Evolutionary conservation across 1,140 invertebrate species (phyloP).

Genomic region (Drosophila trapezifrons): DNA sequence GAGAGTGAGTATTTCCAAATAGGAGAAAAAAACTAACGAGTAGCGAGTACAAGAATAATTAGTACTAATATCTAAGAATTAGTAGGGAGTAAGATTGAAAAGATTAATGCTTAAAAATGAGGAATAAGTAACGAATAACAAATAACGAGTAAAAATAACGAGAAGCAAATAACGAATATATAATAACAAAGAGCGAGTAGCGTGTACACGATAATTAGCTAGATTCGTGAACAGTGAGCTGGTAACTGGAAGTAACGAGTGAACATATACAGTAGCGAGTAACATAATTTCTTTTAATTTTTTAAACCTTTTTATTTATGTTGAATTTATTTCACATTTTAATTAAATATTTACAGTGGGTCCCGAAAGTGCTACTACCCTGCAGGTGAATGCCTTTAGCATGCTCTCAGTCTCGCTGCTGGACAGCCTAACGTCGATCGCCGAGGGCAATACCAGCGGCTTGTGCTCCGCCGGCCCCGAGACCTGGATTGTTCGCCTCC

Average conservation of each 20-base stretch:
- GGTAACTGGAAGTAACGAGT: no score
- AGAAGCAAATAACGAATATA: not conserved
- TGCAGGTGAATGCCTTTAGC: constrained; percentile 64
- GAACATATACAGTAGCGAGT: no score
- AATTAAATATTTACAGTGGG: constrained; percentile 42
- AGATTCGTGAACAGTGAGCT: no score
- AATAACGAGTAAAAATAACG: no score
- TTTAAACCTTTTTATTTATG: not conserved
- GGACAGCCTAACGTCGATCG: constrained; percentile 53
- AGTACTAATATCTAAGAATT: no score
- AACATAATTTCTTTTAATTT: no score
- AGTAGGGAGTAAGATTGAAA: no score
- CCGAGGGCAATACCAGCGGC: constrained; percentile 50
- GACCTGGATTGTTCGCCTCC: constrained; percentile 63
- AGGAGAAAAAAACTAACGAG: not conserved
- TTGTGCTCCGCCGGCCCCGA: constrained; percentile 57
- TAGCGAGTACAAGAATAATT: not conserved
- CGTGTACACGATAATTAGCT: no score
- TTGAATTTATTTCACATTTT: not conserved
- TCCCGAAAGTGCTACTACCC: constrained; percentile 34
- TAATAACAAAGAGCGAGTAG: not conserved
- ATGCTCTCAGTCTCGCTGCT: constrained; percentile 55
- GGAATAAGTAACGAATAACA: no score
- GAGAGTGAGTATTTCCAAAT: constrained; percentile 57
- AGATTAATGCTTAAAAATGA: no score